Conservation (phyloP, 2,113 vertebrate genomes). For the Amphiprion ocellaris region DNA sequence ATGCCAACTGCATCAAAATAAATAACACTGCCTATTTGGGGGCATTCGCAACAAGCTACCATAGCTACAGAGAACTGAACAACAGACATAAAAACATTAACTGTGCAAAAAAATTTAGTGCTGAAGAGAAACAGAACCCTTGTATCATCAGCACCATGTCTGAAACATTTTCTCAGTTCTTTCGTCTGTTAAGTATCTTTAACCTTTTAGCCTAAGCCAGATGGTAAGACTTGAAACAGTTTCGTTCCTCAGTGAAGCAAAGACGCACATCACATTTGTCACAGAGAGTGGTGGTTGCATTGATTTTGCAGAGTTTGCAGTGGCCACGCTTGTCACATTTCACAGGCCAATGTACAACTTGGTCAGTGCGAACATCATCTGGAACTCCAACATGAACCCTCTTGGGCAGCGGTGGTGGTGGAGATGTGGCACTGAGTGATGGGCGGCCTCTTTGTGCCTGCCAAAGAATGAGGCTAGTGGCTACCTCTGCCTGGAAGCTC, state of each 20-base stretch:
- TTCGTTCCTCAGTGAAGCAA: constrained; percentile 13
- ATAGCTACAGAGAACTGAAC: no score
- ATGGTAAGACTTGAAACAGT: no score
- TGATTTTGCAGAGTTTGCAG: neutral
- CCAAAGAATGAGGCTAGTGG: neutral
- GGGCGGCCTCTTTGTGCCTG: neutral
- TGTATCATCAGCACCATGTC: no score
- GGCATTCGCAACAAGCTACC: no score
- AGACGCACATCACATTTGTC: neutral
- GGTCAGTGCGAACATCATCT: constrained; percentile 12
- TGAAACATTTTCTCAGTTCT: no score
- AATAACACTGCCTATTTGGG: no score
- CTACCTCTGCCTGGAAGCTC: constrained; percentile 24
- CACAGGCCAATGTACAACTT: neutral
- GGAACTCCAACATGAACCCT: constrained; percentile 14
- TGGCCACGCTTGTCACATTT: constrained; percentile 12
- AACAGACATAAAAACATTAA: no score
- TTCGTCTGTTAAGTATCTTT: no score
- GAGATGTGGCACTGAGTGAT: neutral
- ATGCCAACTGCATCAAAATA: no score
- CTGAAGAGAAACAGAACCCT: no score
- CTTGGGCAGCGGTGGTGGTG: neutral
- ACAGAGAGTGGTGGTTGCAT: constrained; percentile 12
- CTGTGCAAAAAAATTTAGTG: no score
- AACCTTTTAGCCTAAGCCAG: no score